Conservation (phyloP, 92 coral and sea anemone genomes). For the Siderastrea siderea region DNA sequence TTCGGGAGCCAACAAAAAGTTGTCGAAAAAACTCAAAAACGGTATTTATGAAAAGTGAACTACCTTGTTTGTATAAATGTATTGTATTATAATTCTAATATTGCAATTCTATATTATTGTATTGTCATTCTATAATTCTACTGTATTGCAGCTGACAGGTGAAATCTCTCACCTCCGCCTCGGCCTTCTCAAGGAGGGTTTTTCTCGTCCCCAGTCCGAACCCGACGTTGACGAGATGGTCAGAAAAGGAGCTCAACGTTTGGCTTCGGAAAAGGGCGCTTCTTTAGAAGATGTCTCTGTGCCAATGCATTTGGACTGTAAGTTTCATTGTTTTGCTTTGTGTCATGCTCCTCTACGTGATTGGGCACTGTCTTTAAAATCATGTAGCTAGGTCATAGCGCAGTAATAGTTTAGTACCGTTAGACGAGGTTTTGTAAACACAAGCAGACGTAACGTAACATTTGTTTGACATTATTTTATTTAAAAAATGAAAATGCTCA, state of each 20-base stretch:
- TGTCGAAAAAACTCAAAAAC: too few species aligned
- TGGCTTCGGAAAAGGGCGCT: conserved; percentile 57
- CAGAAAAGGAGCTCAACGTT: conserved; percentile 51
- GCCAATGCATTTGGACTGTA: conserved; percentile 77
- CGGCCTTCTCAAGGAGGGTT: conserved; percentile 78
- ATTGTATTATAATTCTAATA: too few species aligned
- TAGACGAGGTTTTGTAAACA: too few species aligned
- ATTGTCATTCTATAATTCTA: too few species aligned
- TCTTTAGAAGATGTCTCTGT: conserved; percentile 71
- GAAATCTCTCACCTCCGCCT: conserved; percentile 71
- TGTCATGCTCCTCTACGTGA: neutral
- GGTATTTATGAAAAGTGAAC: too few species aligned
- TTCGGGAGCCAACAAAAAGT: too few species aligned
- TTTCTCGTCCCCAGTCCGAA: conserved; percentile 67
- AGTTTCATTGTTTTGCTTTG: neutral
- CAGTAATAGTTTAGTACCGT: neutral
- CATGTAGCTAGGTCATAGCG: neutral
- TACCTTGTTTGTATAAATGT: too few species aligned
- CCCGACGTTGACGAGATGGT: conserved; percentile 72
- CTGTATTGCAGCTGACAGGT: conserved; percentile 61
- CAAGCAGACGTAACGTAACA: too few species aligned
- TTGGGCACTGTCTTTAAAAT: neutral
- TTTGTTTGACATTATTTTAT: too few species aligned
- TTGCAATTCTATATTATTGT: too few species aligned
- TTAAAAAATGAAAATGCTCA: too few species aligned